Conservation (phyloP, 2,888 invertebrate species). For the Drosophila seclusa region DNA sequence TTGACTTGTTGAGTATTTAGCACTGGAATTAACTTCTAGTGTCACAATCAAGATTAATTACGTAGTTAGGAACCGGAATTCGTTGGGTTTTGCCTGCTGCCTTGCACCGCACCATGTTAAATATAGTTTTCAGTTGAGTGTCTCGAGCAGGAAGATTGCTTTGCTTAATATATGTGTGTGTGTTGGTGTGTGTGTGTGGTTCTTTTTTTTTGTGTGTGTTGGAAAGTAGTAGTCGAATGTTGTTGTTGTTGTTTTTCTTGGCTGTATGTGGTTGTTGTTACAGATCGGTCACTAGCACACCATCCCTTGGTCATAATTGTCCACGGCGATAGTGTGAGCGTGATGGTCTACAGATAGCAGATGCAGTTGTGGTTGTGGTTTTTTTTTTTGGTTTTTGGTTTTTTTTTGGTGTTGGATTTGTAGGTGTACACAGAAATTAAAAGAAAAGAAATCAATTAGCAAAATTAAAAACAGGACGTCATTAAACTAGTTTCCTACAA, state of each 20-base stretch:
- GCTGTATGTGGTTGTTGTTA: conserved; percentile 61
- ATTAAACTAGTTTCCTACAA: conserved; percentile 55
- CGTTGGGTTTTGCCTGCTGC: conserved; percentile 51
- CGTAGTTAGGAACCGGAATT: conserved; percentile 51
- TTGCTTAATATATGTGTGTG: conserved; percentile 13
- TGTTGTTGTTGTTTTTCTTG: conserved; percentile 31
- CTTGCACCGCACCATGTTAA: conserved; percentile 52
- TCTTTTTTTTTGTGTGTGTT: conserved; percentile 8
- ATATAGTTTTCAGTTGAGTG: conserved; percentile 27
- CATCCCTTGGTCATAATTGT: conserved; percentile 83
- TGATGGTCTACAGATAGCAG: conserved; percentile 81
- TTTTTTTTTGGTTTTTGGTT: conserved; percentile 17
- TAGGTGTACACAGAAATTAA: conserved; percentile 72
- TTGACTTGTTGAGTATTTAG: conserved; percentile 34
- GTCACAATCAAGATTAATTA: conserved; percentile 65
- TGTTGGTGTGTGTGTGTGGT: conserved; percentile 15
- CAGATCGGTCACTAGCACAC: conserved; percentile 84
- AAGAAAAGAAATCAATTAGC: conserved; percentile 77
- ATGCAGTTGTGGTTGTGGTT: conserved; percentile 24
- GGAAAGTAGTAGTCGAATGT: conserved; percentile 58
- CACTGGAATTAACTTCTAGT: conserved; percentile 63
- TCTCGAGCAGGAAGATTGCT: conserved; percentile 44
- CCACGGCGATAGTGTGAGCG: conserved; percentile 84
- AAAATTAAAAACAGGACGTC: conserved; percentile 64
- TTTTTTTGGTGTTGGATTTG: conserved; percentile 26